Evolutionary conservation across 2,113 vertebrate species (phyloP).

Genomic region (Danionella cerebrum): DNA sequence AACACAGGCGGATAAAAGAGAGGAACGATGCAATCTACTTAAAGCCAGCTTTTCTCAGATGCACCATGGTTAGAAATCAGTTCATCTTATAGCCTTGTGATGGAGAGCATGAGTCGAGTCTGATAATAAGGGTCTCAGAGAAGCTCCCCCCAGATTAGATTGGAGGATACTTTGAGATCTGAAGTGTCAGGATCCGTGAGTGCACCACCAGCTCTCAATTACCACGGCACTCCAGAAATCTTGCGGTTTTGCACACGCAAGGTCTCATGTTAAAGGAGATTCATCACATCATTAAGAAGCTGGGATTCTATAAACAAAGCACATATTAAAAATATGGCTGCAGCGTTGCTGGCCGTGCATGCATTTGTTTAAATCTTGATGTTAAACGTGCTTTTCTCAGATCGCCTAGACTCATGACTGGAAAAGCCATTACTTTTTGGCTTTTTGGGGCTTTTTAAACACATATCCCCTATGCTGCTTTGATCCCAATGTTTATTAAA

Average conservation of each 20-base stretch:
- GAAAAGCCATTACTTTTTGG: neutral
- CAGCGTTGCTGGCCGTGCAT: too few relatives aligned
- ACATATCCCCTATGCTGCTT: too few relatives aligned
- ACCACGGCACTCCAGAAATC: neutral
- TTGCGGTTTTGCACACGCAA: neutral
- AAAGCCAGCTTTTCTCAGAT: neutral
- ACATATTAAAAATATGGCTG: neutral
- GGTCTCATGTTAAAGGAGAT: neutral
- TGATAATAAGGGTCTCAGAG: neutral
- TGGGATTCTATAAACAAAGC: neutral
- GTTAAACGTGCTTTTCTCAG: too few relatives aligned
- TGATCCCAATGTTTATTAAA: too few relatives aligned
- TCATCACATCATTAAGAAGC: neutral
- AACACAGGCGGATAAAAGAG: slow-evolving; percentile 20
- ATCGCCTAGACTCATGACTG: too few relatives aligned
- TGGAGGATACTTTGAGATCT: neutral
- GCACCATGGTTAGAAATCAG: neutral
- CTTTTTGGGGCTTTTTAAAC: too few relatives aligned
- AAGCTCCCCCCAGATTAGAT: neutral
- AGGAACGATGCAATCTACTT: neutral
- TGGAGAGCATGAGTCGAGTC: neutral
- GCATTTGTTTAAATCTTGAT: too few relatives aligned
- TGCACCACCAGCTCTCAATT: neutral
- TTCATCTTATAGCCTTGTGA: neutral
- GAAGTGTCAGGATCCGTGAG: slow-evolving; percentile 3